Evolutionary conservation across 2,797 vertebrate genomes (phyloP), one percentile per base, ranked within the genome.

Genomic region (Schizopygopsis pylzovi): DNA sequence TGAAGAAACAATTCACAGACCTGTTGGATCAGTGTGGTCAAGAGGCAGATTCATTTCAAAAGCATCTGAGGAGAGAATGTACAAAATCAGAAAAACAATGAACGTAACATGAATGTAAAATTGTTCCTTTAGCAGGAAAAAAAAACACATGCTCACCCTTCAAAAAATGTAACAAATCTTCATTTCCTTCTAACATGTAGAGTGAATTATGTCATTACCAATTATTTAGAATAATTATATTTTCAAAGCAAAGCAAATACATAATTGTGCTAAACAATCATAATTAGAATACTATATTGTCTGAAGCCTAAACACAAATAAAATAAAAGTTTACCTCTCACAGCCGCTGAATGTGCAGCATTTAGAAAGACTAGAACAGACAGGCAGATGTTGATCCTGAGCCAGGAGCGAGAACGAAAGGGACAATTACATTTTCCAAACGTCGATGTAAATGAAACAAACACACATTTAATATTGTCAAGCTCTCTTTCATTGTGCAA

Each of bases 251-350:
- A 78, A 43, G 6, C 18, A 59, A 78, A 43, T 9, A 59, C n/a
- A 15, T 59, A 0, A 15, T 41, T 56, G 47, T 12, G 52, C 7
- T n/a, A 52, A 73, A 73, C 22, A 56, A 28, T 28, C 68, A n/a
- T n/a, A 73, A 49, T 28, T 28, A 33, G 5, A 56, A 22, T 20
- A 52, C 15, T 10, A 20, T 76, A 75, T 52, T 4, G 47, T 37
- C 1, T 22, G 22, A 75, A 52, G 33, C 8, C 16, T 28, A 7
- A 20, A 37, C 28, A 43, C 33, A 63, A 45, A 63, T 45, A 1
- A 49, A 33, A 80, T 33, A 37, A 6, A 71, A 3, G 5, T 15
- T 89, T 91, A 95, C 95, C 94, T 94, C 87, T 92, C 56, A 92
- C 25, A 76, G 91, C 88, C 39, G 90, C 89, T 77, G 93, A 85